phyloP scores from a whole-genome alignment of 2,888 invertebrate species.

The Leptopilina myrica region DNA sequence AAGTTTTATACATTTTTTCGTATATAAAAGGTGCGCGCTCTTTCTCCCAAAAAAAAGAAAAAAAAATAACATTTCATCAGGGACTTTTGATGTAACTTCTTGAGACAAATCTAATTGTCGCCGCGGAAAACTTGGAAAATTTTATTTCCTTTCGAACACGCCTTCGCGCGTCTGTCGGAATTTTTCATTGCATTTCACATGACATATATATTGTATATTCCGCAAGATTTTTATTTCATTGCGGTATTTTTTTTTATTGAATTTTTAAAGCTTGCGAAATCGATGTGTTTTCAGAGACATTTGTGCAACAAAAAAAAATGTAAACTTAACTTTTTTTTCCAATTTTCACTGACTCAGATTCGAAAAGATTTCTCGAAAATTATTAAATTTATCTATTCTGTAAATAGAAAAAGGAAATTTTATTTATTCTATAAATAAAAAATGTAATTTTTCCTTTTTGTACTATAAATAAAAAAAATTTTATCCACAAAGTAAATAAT shows the following conservation, averaged over 20 bases:
- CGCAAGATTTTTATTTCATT: slow-evolving; percentile 20
- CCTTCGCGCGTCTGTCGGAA: slow-evolving; percentile 18
- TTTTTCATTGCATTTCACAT: slow-evolving; percentile 33
- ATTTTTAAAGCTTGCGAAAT: slow-evolving; percentile 5
- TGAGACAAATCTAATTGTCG: slow-evolving; percentile 47
- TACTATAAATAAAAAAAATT: too few species aligned
- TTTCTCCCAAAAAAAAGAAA: neutral
- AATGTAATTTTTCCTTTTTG: too few species aligned
- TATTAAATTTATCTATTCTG: too few species aligned
- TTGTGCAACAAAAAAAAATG: too few species aligned
- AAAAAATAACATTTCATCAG: neutral
- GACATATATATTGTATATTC: slow-evolving; percentile 22
- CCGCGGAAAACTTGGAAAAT: slow-evolving; percentile 46
- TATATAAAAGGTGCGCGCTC: neutral
- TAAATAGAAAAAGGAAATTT: too few species aligned
- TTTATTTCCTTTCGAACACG: slow-evolving; percentile 40
- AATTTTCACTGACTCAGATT: too few species aligned
- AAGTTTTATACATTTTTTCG: neutral
- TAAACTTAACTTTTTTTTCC: too few species aligned
- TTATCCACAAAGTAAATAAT: too few species aligned
- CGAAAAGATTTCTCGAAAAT: too few species aligned
- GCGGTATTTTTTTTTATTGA: neutral
- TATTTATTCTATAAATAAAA: too few species aligned
- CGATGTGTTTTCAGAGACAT: neutral
- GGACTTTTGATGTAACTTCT: slow-evolving; percentile 37